Evolutionary conservation across 2,113 vertebrate species (phyloP).

Genomic region (Thalassarche chlororhynchos): DNA sequence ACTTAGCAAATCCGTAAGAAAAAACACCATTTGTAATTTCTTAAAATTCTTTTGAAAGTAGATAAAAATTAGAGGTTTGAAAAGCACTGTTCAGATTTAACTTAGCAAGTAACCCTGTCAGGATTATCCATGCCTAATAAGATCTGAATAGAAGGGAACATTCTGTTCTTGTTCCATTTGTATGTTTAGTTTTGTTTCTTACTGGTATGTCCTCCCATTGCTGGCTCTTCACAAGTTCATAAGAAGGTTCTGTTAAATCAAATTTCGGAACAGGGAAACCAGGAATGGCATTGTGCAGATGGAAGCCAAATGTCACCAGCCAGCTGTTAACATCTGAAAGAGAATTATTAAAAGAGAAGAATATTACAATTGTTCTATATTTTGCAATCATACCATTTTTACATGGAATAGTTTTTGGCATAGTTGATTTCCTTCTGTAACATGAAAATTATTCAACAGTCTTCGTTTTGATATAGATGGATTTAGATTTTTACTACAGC

Average conservation of each 20-base stretch:
- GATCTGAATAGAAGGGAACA: background rate
- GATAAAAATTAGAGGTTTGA: background rate
- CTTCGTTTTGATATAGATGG: background rate
- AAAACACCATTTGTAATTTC: background rate
- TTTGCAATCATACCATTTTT: background rate
- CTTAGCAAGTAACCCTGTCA: background rate
- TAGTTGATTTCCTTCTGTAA: background rate
- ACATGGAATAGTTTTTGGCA: background rate
- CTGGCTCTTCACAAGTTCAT: slow-evolving; percentile 93
- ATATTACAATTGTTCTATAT: background rate
- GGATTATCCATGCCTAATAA: background rate
- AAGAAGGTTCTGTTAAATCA: slow-evolving; percentile 91
- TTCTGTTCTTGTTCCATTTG: background rate
- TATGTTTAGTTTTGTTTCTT: slow-evolving; percentile 57
- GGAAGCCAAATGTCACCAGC: slow-evolving; percentile 98
- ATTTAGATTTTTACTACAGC: background rate
- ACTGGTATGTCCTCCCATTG: slow-evolving; percentile 97
- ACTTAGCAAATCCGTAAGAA: slow-evolving; percentile 1
- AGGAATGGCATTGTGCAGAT: slow-evolving; percentile 98
- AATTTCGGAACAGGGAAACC: slow-evolving; percentile 94
- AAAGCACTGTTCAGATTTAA: background rate
- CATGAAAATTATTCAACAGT: background rate
- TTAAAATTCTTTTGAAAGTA: background rate
- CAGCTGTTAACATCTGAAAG: slow-evolving; percentile 96
- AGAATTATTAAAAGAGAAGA: background rate